Evolutionary conservation across 2,797 vertebrate genomes (phyloP), one percentile per base, ranked within the genome.

Genomic region (Paratrypauchen microcephalus): DNA sequence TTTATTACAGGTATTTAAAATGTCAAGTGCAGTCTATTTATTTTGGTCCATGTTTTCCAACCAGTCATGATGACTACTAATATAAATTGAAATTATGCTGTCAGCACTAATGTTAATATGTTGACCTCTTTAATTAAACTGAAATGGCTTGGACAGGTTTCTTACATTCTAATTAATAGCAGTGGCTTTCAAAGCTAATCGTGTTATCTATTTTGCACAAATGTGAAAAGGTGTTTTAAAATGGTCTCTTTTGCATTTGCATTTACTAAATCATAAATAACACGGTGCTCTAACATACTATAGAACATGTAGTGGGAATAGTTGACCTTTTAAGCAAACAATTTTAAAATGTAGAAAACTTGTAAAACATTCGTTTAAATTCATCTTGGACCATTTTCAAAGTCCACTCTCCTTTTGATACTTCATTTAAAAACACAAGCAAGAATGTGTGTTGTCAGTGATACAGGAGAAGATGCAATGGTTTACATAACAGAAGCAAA

Each of bases 311-410:
- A 16, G 21, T 8, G 41, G 32, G 6, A 64, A 64, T 48, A 47
- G 6, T 24, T 65, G 63, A 52, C 63, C 47, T 65, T 65, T 50
- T 65, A 30, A 65, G 28, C 24, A 50, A 65, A 65, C 47, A 30
- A 50, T 65, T 65, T 28, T 6, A 65, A 65, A 65, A 65, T 52
- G 62, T 30, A 64, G 7, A 23, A 18, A 48, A 24, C 26, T 50
- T 65, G 63, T 65, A 65, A 65, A 65, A 65, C 63, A 50, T 65
- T 52, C 47, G 52, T 65, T 65, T 50, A 65, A 52, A 65, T 65
- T 65, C 45, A 65, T 15, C 13, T 30, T 50, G 63, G 63, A 30
- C 8, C 47, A 50, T 50, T 65, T 65, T 47, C 47, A 50, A 65
- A 30, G 47, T 52, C 45, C 26, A 52, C 18, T 50, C 63, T 65